Evolutionary conservation across 64 coral and sea anemone genomes (phyloP).

Genomic region (Montipora efflorescens): DNA sequence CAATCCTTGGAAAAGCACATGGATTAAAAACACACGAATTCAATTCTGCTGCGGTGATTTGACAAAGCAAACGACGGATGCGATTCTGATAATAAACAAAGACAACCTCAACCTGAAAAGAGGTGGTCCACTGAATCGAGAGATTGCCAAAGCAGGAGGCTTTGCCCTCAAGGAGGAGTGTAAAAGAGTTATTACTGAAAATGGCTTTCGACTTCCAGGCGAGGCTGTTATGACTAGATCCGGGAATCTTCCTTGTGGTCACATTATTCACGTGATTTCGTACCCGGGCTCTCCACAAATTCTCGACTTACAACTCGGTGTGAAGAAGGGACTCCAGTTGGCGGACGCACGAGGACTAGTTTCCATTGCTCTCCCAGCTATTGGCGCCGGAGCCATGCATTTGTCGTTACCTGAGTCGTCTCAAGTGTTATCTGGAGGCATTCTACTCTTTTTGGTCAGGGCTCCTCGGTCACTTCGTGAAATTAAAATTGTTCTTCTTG

Average conservation of each 20-base stretch:
- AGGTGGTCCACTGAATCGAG: neutral
- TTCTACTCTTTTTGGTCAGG: slow-evolving; percentile 1
- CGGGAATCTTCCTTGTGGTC: slow-evolving; percentile 17
- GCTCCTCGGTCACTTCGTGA: neutral
- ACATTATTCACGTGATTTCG: slow-evolving; percentile 13
- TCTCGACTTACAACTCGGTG: slow-evolving; percentile 27
- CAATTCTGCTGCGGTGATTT: neutral
- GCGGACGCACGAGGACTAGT: slow-evolving; percentile 7
- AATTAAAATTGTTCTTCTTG: neutral
- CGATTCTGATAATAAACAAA: slow-evolving; percentile 7
- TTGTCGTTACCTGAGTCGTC: neutral
- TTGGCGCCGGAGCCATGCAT: slow-evolving; percentile 4
- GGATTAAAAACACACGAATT: slow-evolving; percentile 16
- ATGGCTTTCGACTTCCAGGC: slow-evolving; percentile 4
- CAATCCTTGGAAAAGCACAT: neutral
- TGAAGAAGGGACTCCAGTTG: slow-evolving; percentile 3
- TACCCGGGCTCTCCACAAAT: slow-evolving; percentile 24
- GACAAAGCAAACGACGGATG: neutral
- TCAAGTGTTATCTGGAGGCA: slow-evolving; percentile 1
- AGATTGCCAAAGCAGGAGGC: neutral
- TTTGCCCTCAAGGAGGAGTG: neutral
- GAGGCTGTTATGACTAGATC: slow-evolving; percentile 6
- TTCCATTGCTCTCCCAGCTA: slow-evolving; percentile 28
- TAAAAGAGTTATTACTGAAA: neutral
- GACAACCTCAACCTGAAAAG: neutral